Conservation (phyloP, 2,888 invertebrate genomes). For the Scaptomyza parva region DNA sequence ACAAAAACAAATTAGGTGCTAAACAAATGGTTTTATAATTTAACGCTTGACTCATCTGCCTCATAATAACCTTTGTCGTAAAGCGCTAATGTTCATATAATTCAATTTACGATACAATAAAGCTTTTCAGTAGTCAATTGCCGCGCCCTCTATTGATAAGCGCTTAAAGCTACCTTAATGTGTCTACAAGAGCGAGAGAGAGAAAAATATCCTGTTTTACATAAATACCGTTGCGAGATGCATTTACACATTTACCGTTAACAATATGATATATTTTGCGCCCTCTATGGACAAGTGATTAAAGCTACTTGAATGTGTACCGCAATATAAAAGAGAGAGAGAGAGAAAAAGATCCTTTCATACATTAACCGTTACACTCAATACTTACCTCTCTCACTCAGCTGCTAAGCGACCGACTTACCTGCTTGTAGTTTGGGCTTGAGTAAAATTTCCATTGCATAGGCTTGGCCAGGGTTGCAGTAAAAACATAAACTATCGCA, state of each 20-base stretch:
- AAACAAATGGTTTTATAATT: not conserved
- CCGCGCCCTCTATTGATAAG: slow-evolving; percentile 16
- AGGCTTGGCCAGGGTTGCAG: slow-evolving; percentile 1
- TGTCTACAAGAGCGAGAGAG: not conserved
- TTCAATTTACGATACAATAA: not conserved
- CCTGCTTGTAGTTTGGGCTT: slow-evolving; percentile 16
- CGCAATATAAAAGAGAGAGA: no score
- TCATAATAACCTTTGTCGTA: not conserved
- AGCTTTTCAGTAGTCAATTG: slow-evolving; percentile 3
- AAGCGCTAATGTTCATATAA: not conserved
- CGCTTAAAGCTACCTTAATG: no score
- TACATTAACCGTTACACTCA: not conserved
- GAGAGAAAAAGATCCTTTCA: not conserved
- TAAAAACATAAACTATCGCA: not conserved
- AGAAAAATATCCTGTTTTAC: not conserved
- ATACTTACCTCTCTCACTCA: slow-evolving; percentile 31
- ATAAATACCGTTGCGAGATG: no score
- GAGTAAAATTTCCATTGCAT: slow-evolving; percentile 20
- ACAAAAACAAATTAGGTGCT: not conserved
- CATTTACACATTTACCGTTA: not conserved
- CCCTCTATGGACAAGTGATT: slow-evolving; percentile 17
- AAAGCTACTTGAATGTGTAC: not conserved
- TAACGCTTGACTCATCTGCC: not conserved
- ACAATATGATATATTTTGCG: no score
- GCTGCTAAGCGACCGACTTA: slow-evolving; percentile 16